Evolutionary conservation across 2,888 invertebrate species (phyloP), one percentile per base, ranked within the genome.

Genomic region (Drosophila subquinaria): DNA sequence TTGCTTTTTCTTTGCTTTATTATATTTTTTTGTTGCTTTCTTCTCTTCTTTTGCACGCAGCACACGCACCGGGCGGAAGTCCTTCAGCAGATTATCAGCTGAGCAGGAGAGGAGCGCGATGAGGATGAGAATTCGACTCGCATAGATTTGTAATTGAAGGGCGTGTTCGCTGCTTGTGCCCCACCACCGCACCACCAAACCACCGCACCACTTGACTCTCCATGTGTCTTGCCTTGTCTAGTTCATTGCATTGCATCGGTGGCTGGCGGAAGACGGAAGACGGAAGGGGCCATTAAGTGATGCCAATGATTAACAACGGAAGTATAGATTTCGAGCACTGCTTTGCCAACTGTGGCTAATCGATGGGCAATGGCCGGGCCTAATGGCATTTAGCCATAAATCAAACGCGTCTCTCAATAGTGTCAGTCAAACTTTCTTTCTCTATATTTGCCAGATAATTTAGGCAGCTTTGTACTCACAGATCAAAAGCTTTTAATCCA

Each of bases 231-330:
- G 48, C 69, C 76, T 57, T 57, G 81, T 78, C 73, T 78, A 70
- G 67, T 66, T 73, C 80, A 76, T 77, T 85, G 81, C 78, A 80
- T 77, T 80, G 27, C 27, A 68, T 57, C 45, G 36, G 57, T 45
- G 36, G 53, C 60, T 72, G 42, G 52, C 82, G 87, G 88, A 77
- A 79, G 70, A 79, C 88, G 91, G 90, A 91, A 91, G 70, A 79
- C 88, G 91, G 90, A 91, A 91, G 92, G 88, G 89, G 89, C 91
- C 91, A 90, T 92, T 91, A 92, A 92, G 90, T 90, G 91, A 92
- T 91, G 91, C 90, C 91, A 91, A 91, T 91, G 92, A 91, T 91
- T 92, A 92, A 90, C 81, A 90, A 90, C 90, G 92, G 90, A 91
- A 90, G 91, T 91, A 92, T 92, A 91, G 91, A 91, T 92, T 91